A percentile compares a stretch with the other conserved stretches of the same genome.
These are phyloP conservation scores for Boloria selene DNA, from an alignment of 2,888 invertebrate genomes.

Conservation along the genomic window DNA sequence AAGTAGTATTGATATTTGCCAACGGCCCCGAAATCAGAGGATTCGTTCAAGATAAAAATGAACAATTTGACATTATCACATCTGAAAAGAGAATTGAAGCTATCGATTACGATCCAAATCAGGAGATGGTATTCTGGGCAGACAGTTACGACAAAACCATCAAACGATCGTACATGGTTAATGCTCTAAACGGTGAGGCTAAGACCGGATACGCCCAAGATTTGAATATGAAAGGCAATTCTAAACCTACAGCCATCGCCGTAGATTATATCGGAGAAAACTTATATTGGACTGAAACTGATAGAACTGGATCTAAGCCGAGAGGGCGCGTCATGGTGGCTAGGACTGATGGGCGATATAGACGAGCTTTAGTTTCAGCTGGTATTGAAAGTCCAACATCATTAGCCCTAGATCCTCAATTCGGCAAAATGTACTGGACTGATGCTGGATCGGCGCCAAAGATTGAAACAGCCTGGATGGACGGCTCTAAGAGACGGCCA, in stretches of 20 bases:
- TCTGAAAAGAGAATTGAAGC: slow-evolving; percentile 95
- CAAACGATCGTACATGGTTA: slow-evolving; percentile 94
- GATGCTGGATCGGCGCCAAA: slow-evolving; percentile 95
- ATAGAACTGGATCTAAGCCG: slow-evolving; percentile 88
- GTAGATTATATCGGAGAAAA: slow-evolving; percentile 97
- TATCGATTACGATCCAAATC: slow-evolving; percentile 92
- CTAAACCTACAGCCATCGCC: slow-evolving; percentile 93
- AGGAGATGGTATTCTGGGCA: slow-evolving; percentile 96
- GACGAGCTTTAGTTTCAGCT: slow-evolving; percentile 89
- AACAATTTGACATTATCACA: slow-evolving; percentile 89
- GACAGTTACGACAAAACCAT: slow-evolving; percentile 95
- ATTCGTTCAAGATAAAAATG: slow-evolving; percentile 84
- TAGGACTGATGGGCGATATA: slow-evolving; percentile 93
- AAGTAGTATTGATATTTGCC: slow-evolving; percentile 87
- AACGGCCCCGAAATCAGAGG: slow-evolving; percentile 94
- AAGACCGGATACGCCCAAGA: slow-evolving; percentile 94
- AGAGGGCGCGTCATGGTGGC: slow-evolving; percentile 93
- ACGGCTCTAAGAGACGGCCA: slow-evolving; percentile 92
- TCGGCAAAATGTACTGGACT: slow-evolving; percentile 95
- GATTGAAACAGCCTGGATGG: slow-evolving; percentile 98
- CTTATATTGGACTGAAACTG: slow-evolving; percentile 96
- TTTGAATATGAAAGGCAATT: slow-evolving; percentile 90
- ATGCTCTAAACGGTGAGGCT: slow-evolving; percentile 88
- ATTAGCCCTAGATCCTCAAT: slow-evolving; percentile 92
- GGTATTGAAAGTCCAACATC: slow-evolving; percentile 94